These are phyloP conservation scores for Actenoides hombroni DNA, from an alignment of 2,113 vertebrate species.

Conservation along the genomic window DNA sequence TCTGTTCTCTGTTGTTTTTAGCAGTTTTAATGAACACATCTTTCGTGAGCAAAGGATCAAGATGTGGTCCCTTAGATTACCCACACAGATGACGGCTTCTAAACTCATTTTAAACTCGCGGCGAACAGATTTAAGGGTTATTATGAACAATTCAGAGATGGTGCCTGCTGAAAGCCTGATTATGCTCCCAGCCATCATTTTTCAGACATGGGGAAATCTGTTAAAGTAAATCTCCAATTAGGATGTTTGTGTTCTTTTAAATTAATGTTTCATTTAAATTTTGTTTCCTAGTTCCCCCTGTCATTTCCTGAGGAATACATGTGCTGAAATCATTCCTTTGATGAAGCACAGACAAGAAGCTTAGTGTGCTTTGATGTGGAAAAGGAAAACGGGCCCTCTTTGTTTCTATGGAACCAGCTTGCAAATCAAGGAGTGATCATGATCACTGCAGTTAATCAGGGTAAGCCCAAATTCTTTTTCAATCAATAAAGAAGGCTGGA, in stretches of 20 bases:
- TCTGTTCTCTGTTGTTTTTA: slow-evolving; percentile 13
- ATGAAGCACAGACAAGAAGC: slow-evolving; percentile 37
- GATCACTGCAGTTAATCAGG: not conserved
- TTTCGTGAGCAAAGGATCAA: slow-evolving; percentile 15
- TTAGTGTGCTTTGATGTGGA: slow-evolving; percentile 54
- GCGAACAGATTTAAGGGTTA: not conserved
- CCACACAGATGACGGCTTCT: slow-evolving; percentile 3
- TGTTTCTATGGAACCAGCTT: not conserved
- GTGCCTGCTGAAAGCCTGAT: not conserved
- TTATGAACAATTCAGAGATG: not conserved
- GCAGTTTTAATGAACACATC: slow-evolving; percentile 21
- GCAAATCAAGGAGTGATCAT: not conserved
- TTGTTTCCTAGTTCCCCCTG: slow-evolving; percentile 31
- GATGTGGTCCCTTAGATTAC: slow-evolving; percentile 5
- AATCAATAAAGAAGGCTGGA: not conserved
- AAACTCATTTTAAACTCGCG: not conserved
- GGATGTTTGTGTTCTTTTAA: slow-evolving; percentile 53
- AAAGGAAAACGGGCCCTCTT: slow-evolving; percentile 27
- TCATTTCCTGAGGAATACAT: slow-evolving; percentile 42
- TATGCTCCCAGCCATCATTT: slow-evolving; percentile 33
- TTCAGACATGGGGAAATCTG: slow-evolving; percentile 21
- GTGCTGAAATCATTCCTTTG: slow-evolving; percentile 33
- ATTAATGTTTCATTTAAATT: slow-evolving; percentile 52
- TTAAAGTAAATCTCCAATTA: slow-evolving; percentile 55
- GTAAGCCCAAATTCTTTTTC: not conserved